A percentile compares a stretch with the other conserved stretches of the same genome.
phyloP scores from a whole-genome alignment of 2,113 vertebrate species.

The Aramus guarauna region DNA sequence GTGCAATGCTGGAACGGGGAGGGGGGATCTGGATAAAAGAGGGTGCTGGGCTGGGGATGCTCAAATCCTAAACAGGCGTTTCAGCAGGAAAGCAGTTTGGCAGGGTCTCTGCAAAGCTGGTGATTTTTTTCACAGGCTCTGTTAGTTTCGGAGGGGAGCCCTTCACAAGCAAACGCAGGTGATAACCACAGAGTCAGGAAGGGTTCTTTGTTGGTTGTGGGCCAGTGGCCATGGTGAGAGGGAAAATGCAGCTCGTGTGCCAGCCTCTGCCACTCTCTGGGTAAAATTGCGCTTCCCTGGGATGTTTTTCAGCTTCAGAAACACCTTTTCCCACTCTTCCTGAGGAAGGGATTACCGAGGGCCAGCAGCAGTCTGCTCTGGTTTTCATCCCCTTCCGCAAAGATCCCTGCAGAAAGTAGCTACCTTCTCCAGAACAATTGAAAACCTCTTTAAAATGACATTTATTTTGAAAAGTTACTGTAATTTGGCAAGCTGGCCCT shows the following conservation, averaged over 20 bases:
- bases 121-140: neutral
- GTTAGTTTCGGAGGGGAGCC: neutral
- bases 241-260: neutral
- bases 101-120: neutral
- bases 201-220: neutral
- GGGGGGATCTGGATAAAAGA: neutral
- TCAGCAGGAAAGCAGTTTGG: neutral
- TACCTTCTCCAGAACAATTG: neutral
- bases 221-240: neutral
- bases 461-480: neutral
- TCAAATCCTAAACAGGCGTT: neutral
- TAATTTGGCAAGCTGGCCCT: neutral
- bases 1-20: neutral
- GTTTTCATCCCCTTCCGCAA: neutral
- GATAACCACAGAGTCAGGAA: neutral
- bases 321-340: neutral
- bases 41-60: neutral
- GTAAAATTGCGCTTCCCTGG: neutral
- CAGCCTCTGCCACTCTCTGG: neutral
- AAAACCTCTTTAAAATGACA: neutral
- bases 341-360: neutral
- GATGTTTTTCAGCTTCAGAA: neutral
- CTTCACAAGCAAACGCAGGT: neutral
- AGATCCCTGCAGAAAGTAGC: neutral
- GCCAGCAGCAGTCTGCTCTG: neutral